Evolutionary conservation across 2,888 invertebrate genomes (phyloP), one percentile per base, ranked within the genome.

Genomic region (Cremastinae sp.): DNA sequence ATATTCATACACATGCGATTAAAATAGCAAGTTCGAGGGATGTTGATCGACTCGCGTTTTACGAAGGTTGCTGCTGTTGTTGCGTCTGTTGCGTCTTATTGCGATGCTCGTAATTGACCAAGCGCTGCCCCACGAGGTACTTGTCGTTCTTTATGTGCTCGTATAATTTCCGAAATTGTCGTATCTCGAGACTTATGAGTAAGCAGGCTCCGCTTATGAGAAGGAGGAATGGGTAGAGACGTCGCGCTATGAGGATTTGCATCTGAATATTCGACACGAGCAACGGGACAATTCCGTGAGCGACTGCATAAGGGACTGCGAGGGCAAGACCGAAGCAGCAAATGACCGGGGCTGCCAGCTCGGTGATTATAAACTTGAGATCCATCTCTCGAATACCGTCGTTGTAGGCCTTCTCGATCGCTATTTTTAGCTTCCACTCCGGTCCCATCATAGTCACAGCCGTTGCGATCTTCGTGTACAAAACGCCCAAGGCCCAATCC

Each of bases 91-190:
- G 90, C 62, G 88, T 80, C 84, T 94, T 94, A 81, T 93, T 93
- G 81, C 95, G 92, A 87, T 96, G 96, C 89, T 99, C 97, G 91
- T 99, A 99, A 91, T 99, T 99, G 28, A 99, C 98, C 80, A 99
- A 92, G 81, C 98, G 92, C 85, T 98, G 96, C 0, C 99, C 99
- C 10, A 99, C 98, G 58, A 99, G 93, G 91, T 99, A 98, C 91
- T 98, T 99, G 91, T 99, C 99, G 90, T 99, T 99, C 91, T 98
- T 98, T 87, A 99, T 99, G 90, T 98, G 98, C 89, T 98, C 97
- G 90, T 98, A 98, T 14, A 99, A 91, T 85, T 97, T 96, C 85
- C 94, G 94, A 91, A 99, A 97, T 89, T 99, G 98, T 69, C 95
- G 94, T 71, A 98, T 94, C 92, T 99, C 97, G 86, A 98, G 95